Conservation (phyloP, 1,140 invertebrate genomes). For the Coboldia fuscipes region DNA sequence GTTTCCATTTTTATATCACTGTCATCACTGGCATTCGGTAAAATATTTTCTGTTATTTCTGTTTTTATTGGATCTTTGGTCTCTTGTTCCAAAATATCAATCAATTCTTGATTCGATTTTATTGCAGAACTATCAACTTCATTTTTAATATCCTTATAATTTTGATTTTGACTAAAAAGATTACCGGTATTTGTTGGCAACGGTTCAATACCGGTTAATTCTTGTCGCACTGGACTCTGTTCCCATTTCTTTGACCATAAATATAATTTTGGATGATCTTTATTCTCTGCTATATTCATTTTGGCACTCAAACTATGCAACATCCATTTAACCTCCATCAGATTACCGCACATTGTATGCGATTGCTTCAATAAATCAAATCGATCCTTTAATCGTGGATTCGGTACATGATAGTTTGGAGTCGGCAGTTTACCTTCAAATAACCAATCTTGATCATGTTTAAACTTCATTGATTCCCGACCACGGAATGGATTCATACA, state of each 20-base stretch:
- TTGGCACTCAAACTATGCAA: conserved; percentile 51
- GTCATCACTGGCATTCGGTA: neutral
- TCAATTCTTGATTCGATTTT: neutral
- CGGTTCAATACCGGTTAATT: neutral
- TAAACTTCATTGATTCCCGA: conserved; percentile 44
- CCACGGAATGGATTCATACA: conserved; percentile 57
- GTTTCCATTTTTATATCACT: neutral
- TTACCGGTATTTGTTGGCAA: no score
- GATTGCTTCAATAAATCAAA: conserved; percentile 34
- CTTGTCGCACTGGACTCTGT: conserved; percentile 11
- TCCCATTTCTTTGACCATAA: conserved; percentile 71
- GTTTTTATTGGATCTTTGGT: neutral
- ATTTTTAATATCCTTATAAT: conserved; percentile 6
- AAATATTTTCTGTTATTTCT: neutral
- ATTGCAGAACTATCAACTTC: conserved; percentile 7
- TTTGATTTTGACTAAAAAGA: neutral
- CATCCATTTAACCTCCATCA: conserved; percentile 40
- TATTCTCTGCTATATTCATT: conserved; percentile 50
- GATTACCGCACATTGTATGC: conserved; percentile 46
- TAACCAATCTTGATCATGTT: conserved; percentile 72
- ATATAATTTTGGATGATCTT: conserved; percentile 64
- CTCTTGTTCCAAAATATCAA: neutral
- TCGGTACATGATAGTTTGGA: conserved; percentile 21
- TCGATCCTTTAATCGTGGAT: conserved; percentile 16
- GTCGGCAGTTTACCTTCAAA: conserved; percentile 57